Conservation (phyloP, 2,797 vertebrate species). For the Scleropages formosus region DNA sequence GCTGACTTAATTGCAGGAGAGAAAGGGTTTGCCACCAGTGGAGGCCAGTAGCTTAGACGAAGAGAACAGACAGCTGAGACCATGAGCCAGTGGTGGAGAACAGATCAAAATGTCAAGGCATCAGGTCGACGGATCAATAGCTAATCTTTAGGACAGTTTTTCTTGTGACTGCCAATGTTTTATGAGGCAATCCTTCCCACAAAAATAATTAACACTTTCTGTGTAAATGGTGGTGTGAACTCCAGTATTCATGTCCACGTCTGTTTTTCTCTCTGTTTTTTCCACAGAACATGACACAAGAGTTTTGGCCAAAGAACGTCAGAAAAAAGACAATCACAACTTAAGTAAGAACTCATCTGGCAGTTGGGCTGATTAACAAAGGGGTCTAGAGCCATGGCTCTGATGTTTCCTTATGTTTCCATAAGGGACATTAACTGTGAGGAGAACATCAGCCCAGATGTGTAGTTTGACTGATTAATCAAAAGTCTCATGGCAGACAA, state of each 20-base stretch:
- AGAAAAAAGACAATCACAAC: constrained; percentile 91
- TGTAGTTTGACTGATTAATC: too few species aligned
- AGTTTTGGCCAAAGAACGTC: constrained; percentile 79
- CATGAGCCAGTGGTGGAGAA: background rate
- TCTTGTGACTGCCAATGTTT: too few species aligned
- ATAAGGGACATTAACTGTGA: too few species aligned
- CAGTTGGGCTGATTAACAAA: too few species aligned
- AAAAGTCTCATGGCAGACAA: too few species aligned
- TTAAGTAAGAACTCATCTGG: constrained; percentile 79
- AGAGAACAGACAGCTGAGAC: background rate
- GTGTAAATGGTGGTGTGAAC: background rate
- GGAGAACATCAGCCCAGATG: too few species aligned
- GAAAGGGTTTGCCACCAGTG: constrained; percentile 38
- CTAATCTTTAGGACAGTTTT: background rate
- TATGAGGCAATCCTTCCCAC: background rate
- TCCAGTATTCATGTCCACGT: background rate
- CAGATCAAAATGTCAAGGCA: background rate
- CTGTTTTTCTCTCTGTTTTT: background rate
- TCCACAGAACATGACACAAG: constrained; percentile 68
- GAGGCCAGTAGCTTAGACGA: background rate
- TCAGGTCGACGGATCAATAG: background rate
- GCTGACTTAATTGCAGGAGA: constrained; percentile 60
- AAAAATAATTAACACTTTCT: background rate
- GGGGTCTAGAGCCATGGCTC: too few species aligned
- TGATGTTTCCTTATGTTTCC: too few species aligned